A percentile compares a stretch with the other conserved stretches of the same genome.
These are phyloP conservation scores for Orestias chungarensis DNA, from an alignment of 2,797 vertebrate genomes.

Conservation along the genomic window DNA sequence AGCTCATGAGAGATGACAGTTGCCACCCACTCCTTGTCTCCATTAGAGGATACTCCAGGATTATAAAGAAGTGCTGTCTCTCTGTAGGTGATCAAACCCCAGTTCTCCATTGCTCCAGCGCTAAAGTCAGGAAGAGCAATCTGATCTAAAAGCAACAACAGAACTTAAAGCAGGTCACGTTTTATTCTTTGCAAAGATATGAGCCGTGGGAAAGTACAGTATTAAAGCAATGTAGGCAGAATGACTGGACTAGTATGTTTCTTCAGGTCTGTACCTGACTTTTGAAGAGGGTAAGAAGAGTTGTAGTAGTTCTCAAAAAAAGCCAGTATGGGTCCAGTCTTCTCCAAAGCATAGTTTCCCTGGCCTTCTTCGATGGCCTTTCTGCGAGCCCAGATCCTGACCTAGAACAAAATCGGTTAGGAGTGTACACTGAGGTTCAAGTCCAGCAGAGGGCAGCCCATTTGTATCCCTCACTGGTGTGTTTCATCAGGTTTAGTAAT, in stretches of 20 bases:
- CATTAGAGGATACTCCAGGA: slow-evolving; percentile 72
- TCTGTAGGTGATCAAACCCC: slow-evolving; percentile 94
- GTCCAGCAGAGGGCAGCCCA: slow-evolving; percentile 60
- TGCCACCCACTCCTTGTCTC: slow-evolving; percentile 88
- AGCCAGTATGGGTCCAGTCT: slow-evolving; percentile 82
- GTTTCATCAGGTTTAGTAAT: background rate
- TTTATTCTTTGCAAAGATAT: background rate
- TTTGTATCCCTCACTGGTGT: background rate
- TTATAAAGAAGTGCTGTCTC: slow-evolving; percentile 87
- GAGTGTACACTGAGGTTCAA: slow-evolving; percentile 3
- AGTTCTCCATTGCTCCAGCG: slow-evolving; percentile 95
- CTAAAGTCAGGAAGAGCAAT: slow-evolving; percentile 89
- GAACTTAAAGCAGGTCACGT: background rate
- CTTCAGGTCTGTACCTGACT: slow-evolving; percentile 82
- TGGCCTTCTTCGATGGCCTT: slow-evolving; percentile 77
- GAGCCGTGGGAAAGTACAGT: too few species aligned
- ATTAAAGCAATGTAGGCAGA: background rate
- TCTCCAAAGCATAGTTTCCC: slow-evolving; percentile 77
- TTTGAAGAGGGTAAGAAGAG: slow-evolving; percentile 82
- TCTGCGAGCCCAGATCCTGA: slow-evolving; percentile 90
- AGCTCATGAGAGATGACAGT: slow-evolving; percentile 89
- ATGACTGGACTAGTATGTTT: background rate
- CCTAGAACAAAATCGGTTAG: slow-evolving; percentile 69
- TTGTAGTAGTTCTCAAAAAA: slow-evolving; percentile 86
- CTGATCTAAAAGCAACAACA: slow-evolving; percentile 81